Base-by-base conservation (phyloP, 2,888 invertebrate species). In the Chrysodeixis includens region DNA sequence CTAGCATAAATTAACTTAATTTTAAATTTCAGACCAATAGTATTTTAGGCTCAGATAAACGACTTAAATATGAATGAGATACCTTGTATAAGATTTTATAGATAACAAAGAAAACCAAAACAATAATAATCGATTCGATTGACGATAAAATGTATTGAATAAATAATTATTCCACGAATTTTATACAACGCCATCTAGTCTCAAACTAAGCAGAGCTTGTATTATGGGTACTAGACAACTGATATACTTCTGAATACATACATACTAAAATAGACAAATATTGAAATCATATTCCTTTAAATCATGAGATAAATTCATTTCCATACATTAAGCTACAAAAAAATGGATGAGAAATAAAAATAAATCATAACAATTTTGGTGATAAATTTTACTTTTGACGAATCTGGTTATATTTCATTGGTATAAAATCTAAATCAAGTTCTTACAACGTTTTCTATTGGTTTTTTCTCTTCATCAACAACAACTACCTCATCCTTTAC, bases 401-500 rank as follows among this genome's bases (percentile, higher is more conserved):
- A 40, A 40, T 40, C 40, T n/a, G n/a, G n/a, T n/a, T n/a, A n/a
- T n/a, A n/a, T n/a, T 10, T 12, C 3, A 3, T 76, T 32, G 18
- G 18, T 62, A 26, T 35, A 16, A 2, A 32, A 30, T 52, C 68
- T 62, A 55, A 70, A 57, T 81, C 73, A 73, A 30, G 68, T 67
- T 46, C 68, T 76, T 54, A 66, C 73, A 1, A 40, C 76, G 14
- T 71, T 64, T 3, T 74, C 66, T 30, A 68, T 61, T n/a, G 71
- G 62, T 49, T 74, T 83, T 53, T 78, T 83, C 1, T 81, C 82
- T 55, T 81, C 83, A 30, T 84, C 81, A 0, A 81, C 62, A 6
- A 70, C 72, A 0, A 64, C 62, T 3, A 82, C 66, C 35, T 81
- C 78, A 1, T 82, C 79, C 61, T 79, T 82, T 22, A 71, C 69